Base-by-base conservation (phyloP, 2,888 invertebrate species). In the Drosophila infuscata region DNA sequence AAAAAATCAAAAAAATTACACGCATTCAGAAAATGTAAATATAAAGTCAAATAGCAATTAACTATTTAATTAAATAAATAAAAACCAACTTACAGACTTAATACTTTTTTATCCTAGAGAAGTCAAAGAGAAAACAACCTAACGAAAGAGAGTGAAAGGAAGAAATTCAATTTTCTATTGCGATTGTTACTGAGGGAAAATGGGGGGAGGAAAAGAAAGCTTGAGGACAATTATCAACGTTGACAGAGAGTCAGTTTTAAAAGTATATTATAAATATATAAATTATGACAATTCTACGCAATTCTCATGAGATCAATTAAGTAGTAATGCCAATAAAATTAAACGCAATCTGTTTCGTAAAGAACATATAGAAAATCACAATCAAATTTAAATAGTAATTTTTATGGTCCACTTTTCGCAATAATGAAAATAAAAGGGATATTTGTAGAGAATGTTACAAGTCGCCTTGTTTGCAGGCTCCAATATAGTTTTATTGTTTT, bases 401-500 rank as follows among this genome's bases (percentile, higher is more conserved):
- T 20, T 20, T 17, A 7, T 9, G 9, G 0, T 4, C 0, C 9
- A 9, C 4, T n/a, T 35, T 35, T 35, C 5, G 35, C 35, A 35
- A 35, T 35, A n/a, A n/a, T 36, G 11, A 4, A 25, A 8, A 1
- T 1, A 15, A 8, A 15, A 11, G 4, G 9, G 9, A 4, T 7
- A 6, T 30, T 51, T 38, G 56, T 7, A 76, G 74, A 30, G 71
- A 48, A 63, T 53, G 9, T 48, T 5, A 11, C 0, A 29, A 3
- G 53, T 62, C 67, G 46, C 0, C n/a, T 59, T 46, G n/a, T 7
- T 33, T 15, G 30, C 12, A 35, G 3, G 5, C 25, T 35, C 5
- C 17, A 51, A 59, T 67, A 49, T 15, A 54, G 36, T 51, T 65
- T 70, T 62, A 57, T 59, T 53, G 52, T 67, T 43, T 60, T 58